Evolutionary conservation across 2,888 invertebrate genomes (phyloP).

Genomic region (Rhyacophila evoluta): DNA sequence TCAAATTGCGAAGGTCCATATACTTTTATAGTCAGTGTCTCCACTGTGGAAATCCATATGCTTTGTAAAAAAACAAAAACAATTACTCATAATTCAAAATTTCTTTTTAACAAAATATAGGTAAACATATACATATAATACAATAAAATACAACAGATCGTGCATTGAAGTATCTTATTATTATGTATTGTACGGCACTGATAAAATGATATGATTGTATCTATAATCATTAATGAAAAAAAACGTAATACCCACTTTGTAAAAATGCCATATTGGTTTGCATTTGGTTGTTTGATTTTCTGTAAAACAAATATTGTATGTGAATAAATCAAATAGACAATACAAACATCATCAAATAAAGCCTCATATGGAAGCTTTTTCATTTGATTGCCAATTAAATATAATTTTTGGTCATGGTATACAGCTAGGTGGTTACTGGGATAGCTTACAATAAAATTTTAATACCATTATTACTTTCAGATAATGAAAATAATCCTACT

Average conservation of each 20-base stretch:
- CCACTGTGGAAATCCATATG: too few species aligned
- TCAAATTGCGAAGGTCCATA: too few species aligned
- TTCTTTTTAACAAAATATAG: too few species aligned
- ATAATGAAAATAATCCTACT: not conserved
- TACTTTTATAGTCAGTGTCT: too few species aligned
- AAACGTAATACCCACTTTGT: not conserved
- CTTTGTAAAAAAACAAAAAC: too few species aligned
- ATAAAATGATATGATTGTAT: too few species aligned
- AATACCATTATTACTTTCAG: not conserved
- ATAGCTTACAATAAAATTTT: not conserved
- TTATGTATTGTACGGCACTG: too few species aligned
- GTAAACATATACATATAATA: too few species aligned
- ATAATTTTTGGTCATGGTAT: slow-evolving; percentile 37
- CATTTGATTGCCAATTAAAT: slow-evolving; percentile 52
- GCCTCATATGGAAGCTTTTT: slow-evolving; percentile 32
- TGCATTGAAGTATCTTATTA: too few species aligned
- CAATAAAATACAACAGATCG: too few species aligned
- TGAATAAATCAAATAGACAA: slow-evolving; percentile 35
- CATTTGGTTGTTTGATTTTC: slow-evolving; percentile 28
- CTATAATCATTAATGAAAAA: not conserved
- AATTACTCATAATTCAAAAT: too few species aligned
- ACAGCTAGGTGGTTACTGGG: not conserved
- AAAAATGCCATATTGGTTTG: not conserved
- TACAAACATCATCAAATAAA: slow-evolving; percentile 34
- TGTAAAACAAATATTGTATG: slow-evolving; percentile 30